Evolutionary conservation across 64 coral and sea anemone species (phyloP).

Genomic region (Catalaphyllia jardinei): DNA sequence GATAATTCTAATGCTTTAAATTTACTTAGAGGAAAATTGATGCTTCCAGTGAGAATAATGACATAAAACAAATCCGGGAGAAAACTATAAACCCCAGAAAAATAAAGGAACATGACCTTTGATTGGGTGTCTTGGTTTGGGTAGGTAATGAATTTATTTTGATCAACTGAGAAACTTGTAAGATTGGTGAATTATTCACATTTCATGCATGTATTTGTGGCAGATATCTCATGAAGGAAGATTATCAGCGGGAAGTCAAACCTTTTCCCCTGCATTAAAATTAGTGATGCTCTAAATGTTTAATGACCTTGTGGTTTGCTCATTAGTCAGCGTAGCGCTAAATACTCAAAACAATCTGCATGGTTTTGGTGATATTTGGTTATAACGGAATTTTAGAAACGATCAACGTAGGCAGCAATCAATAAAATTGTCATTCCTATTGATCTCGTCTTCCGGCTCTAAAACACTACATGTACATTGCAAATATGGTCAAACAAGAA

Average conservation of each 20-base stretch:
- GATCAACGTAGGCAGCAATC: no score
- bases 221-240: no score
- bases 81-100: no score
- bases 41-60: no score
- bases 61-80: no score
- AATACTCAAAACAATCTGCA: not conserved
- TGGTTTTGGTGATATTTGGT: not conserved
- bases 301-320: not conserved
- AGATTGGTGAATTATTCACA: not conserved
- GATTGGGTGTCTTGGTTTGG: not conserved
- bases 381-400: no score
- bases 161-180: not conserved
- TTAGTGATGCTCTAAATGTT: not conserved
- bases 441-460: no score
- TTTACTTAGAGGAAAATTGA: no score
- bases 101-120: not conserved
- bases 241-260: not conserved
- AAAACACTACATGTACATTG: no score
- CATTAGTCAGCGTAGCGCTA: not conserved
- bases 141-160: not conserved
- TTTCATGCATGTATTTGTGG: not conserved
- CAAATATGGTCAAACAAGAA: no score
- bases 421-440: no score
- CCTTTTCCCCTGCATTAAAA: not conserved
- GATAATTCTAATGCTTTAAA: no score